Evolutionary conservation across 1,140 invertebrate genomes (phyloP).

Genomic region (Drosophila nasuta): DNA sequence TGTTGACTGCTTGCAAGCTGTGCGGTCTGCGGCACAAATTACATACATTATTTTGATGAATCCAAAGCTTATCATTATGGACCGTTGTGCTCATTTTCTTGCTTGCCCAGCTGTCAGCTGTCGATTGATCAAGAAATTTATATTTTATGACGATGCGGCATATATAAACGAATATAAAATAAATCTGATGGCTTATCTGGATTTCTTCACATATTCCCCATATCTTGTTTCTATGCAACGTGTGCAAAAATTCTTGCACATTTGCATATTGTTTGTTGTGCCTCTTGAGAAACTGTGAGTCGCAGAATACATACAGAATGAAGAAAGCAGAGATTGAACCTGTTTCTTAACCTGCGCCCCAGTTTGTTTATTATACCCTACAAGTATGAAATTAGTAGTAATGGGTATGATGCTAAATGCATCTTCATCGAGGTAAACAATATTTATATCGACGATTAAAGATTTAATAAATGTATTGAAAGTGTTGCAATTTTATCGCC

Average conservation of each 20-base stretch:
- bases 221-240: constrained; percentile 5
- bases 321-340: constrained; percentile 24
- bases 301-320: constrained; percentile 26
- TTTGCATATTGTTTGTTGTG: constrained; percentile 19
- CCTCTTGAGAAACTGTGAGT: constrained; percentile 1
- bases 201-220: not conserved
- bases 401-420: not conserved
- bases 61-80: not conserved
- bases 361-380: constrained; percentile 15
- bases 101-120: not conserved
- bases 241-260: constrained; percentile 9
- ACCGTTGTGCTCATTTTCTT: not conserved
- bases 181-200: not conserved
- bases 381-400: not conserved
- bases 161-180: not conserved
- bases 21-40: not conserved
- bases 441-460: no score
- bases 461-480: no score
- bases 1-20: not conserved
- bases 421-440: no score
- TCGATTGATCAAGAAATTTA: not conserved
- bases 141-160: not conserved
- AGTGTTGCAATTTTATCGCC: no score
- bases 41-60: constrained; percentile 1
- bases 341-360: constrained; percentile 22